Percentiles rank a stretch among this genome's conserved stretches.
These are phyloP conservation scores for Shinisaurus crocodilurus DNA, from an alignment of 2,113 vertebrate species.

Conservation along the genomic window DNA sequence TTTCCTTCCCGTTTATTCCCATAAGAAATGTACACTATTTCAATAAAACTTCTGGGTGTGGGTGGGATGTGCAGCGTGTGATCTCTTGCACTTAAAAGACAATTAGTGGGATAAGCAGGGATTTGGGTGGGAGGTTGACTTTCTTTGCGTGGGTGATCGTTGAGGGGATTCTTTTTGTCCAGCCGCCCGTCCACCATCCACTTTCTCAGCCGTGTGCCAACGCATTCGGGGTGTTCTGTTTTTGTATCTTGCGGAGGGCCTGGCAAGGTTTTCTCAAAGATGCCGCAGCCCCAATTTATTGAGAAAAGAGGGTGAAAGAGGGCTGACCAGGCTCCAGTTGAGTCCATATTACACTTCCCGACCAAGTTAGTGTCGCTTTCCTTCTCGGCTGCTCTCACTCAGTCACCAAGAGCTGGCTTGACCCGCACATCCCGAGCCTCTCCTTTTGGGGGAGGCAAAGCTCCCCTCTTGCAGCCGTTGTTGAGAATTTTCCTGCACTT, in stretches of 20 bases:
- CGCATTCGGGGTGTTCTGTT: neutral
- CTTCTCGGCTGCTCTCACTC: too few species aligned
- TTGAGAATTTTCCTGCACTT: neutral
- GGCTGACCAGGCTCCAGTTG: neutral
- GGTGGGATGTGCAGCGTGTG: neutral
- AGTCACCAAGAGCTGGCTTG: neutral
- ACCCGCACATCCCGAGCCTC: neutral
- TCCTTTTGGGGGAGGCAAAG: neutral
- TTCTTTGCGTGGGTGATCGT: neutral
- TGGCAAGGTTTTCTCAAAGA: neutral
- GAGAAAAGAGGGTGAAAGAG: neutral
- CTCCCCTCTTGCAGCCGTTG: neutral
- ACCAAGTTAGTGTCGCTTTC: neutral
- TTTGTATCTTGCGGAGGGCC: neutral
- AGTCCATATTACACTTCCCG: too few species aligned
- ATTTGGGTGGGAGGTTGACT: neutral
- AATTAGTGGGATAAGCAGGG: neutral
- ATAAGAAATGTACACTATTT: neutral
- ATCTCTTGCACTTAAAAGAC: neutral
- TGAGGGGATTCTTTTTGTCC: neutral
- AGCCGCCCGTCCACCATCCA: neutral
- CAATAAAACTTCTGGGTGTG: neutral
- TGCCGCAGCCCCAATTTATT: neutral
- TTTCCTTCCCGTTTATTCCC: neutral
- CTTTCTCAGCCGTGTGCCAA: neutral